Conservation (phyloP, 2,888 invertebrate species). For the Caenorhabditis doughertyi region DNA sequence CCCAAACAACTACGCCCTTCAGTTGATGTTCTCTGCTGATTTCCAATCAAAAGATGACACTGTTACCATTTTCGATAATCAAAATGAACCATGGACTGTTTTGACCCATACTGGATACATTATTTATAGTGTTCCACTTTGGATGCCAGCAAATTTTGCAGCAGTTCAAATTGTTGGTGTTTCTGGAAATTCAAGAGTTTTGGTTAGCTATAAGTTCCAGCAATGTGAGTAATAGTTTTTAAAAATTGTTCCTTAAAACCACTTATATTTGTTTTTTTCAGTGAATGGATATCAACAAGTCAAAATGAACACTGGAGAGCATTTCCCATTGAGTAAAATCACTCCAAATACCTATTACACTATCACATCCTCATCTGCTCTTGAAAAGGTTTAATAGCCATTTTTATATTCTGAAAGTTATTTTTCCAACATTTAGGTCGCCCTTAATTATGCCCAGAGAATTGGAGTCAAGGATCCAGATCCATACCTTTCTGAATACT, state of each 20-base stretch:
- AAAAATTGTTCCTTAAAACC: no score
- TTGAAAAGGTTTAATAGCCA: constrained; percentile 12
- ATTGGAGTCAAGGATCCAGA: background rate
- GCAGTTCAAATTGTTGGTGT: constrained; percentile 11
- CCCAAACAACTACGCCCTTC: constrained; percentile 18
- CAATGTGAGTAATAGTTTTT: constrained; percentile 12
- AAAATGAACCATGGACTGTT: background rate
- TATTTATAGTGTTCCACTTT: background rate
- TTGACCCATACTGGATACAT: background rate
- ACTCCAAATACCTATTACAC: background rate
- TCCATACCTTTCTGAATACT: background rate
- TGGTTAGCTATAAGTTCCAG: constrained; percentile 11
- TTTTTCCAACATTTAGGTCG: constrained; percentile 7
- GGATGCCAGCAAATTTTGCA: background rate
- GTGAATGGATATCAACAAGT: constrained; percentile 9
- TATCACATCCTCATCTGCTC: constrained; percentile 7
- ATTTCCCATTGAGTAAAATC: background rate
- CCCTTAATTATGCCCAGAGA: background rate
- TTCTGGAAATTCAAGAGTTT: constrained; percentile 8
- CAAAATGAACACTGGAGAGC: constrained; percentile 29
- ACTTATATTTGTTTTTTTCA: background rate
- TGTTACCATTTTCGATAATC: background rate
- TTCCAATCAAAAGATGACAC: background rate
- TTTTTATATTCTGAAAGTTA: background rate
- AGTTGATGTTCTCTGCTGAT: background rate